These are phyloP conservation scores for Tanypteryx hageni DNA, from an alignment of 2,888 invertebrate species.

Conservation along the genomic window DNA sequence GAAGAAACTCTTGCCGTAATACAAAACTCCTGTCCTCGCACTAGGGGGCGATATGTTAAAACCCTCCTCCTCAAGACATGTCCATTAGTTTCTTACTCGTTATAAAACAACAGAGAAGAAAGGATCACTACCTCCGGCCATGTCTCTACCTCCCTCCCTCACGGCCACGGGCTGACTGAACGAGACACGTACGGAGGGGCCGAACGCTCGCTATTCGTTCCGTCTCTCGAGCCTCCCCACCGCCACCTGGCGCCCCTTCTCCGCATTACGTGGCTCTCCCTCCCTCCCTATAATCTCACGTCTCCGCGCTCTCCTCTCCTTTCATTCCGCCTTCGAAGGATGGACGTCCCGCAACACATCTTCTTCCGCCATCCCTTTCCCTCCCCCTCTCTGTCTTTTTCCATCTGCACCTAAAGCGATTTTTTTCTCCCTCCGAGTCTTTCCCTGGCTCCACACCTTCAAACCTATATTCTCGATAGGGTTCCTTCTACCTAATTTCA, in stretches of 20 bases:
- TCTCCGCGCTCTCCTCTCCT: background rate
- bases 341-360: too few species aligned
- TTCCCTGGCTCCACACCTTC: background rate
- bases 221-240: background rate
- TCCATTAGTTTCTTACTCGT: background rate
- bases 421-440: background rate
- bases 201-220: background rate
- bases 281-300: background rate
- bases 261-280: slow-evolving; percentile 6
- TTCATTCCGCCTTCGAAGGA: background rate
- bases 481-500: background rate
- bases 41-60: background rate
- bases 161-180: slow-evolving; percentile 26
- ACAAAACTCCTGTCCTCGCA: slow-evolving; percentile 24
- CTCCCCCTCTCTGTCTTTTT: too few species aligned
- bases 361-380: too few species aligned
- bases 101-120: slow-evolving; percentile 14
- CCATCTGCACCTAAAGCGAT: too few species aligned
- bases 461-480: background rate
- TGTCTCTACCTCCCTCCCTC: slow-evolving; percentile 29
- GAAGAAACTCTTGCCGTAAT: too few species aligned
- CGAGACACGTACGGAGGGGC: background rate
- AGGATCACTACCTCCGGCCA: background rate
- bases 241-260: slow-evolving; percentile 22
- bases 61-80: slow-evolving; percentile 19